phyloP scores from a whole-genome alignment of 1,140 invertebrate species.

The Sminthurides bifidus region DNA sequence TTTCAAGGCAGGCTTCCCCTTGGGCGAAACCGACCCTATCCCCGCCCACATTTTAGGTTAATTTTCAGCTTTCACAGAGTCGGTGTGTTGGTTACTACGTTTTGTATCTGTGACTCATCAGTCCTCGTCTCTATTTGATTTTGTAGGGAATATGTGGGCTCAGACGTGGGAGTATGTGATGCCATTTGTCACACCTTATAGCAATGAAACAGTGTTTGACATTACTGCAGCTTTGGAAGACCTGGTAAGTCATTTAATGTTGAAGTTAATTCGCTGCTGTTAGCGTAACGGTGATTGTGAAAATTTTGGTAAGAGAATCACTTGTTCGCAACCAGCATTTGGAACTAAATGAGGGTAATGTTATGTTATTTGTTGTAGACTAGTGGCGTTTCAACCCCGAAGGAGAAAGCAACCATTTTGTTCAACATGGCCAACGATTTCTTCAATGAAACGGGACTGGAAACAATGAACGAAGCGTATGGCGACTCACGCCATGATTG shows the following conservation, averaged over 20 bases:
- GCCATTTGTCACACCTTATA: slow-evolving; percentile 31
- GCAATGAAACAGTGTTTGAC: slow-evolving; percentile 31
- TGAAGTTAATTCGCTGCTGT: too few relatives aligned
- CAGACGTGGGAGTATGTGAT: slow-evolving; percentile 55
- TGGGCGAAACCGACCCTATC: slow-evolving; percentile 65
- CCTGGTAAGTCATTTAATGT: too few relatives aligned
- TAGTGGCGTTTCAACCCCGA: too few relatives aligned
- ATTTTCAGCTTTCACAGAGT: not conserved
- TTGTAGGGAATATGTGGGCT: slow-evolving; percentile 73
- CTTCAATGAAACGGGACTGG: slow-evolving; percentile 26
- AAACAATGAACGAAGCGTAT: slow-evolving; percentile 3
- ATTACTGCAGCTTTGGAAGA: slow-evolving; percentile 30
- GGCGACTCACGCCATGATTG: slow-evolving; percentile 12
- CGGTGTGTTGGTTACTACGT: not conserved
- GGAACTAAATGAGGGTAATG: too few relatives aligned
- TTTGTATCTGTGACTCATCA: not conserved
- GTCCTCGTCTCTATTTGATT: slow-evolving; percentile 38
- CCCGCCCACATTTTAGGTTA: slow-evolving; percentile 77
- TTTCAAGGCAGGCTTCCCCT: slow-evolving; percentile 56
- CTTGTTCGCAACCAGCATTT: too few relatives aligned
- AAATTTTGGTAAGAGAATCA: too few relatives aligned
- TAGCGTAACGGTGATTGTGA: too few relatives aligned
- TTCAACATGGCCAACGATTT: slow-evolving; percentile 31
- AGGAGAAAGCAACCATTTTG: too few relatives aligned
- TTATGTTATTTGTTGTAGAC: too few relatives aligned